Evolutionary conservation across 2,113 vertebrate genomes (phyloP), one percentile per base, ranked within the genome.

Genomic region (Pheucticus melanocephalus): DNA sequence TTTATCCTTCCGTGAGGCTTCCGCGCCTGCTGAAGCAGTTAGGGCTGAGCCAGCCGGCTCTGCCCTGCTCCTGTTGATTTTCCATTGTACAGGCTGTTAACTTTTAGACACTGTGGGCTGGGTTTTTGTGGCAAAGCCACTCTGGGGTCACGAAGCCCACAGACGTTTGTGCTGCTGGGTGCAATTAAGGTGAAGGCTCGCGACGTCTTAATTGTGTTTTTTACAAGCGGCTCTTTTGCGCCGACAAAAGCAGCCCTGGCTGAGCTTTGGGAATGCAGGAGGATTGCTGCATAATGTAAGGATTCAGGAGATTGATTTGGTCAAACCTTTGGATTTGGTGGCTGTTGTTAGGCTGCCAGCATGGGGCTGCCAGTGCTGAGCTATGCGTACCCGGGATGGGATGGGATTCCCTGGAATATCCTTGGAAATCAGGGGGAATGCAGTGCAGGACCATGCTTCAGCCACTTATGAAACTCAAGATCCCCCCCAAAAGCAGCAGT

Each of bases 51-150:
- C 7, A 85, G 82, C 25, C 70, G 63, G 6, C 90, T 48, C 33
- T 96, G 95, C 88, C 94, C 92, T 10, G 64, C 95, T 96, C 77
- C 39, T 51, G 72, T 65, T 95, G 92, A 17, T 87, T 89, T 86
- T 76, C 71, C 77, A 83, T 91, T 90, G 57, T 94, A 90, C 92
- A 88, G 94, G 56, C 94, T 84, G 25, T 96, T 95, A 92, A 69
- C 54, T 95, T 85, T 87, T 56, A 86, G 56, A 80, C 56, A 75
- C 44, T 47, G 15, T 1, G 73, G 59, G 57, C 19, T 61, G 84
- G 6, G 12, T 11, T 51, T 76, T 39, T 79, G 48, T 77, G 88
- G 70, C 78, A 56, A 69, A 84, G 68, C 68, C 85, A 56, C 81
- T 40, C 53, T 11, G 9, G 89, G 73, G 92, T 39, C 83, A 53